Base-by-base conservation (phyloP, 2,113 vertebrate genomes). In the Takifugu flavidus region DNA sequence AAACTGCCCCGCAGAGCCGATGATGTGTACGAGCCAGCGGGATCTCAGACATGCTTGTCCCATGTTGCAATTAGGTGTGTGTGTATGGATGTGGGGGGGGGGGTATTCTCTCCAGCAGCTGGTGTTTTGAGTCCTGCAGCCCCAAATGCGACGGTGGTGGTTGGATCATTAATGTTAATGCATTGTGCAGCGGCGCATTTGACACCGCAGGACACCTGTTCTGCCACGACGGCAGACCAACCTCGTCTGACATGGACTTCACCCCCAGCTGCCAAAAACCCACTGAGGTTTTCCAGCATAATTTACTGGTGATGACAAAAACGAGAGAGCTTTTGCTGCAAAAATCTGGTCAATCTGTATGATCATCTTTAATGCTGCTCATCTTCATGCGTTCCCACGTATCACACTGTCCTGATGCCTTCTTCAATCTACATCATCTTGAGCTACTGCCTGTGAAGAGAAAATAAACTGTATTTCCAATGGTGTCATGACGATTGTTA, bases 121-220 rank as follows among this genome's bases (percentile, higher is more conserved):
- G 70, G 15, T 49, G 20, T 44, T 28, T 49, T 47, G 44, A 15
- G 58, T 6, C 29, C 49, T 65, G 60, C 34, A 29, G 42, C 25
- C 50, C 20, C 28, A 43, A 54, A 26, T 25, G 51, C 27, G 54
- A 46, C 27, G 25, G 26, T 42, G 52, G 43, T 34, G 12, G 42
- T 39, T 0, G 4, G 12, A 49, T n/a, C 25, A 25, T 29, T 59
- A 52, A 59, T 59, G 59, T 51, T 63, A 63, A 65, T 51, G 34
- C 47, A 13, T 55, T 29, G 66, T 60, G 61, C 64, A 58, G 54
- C 25, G 28, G 39, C 47, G 26, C 58, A 34, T 67, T 72, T 46
- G 61, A 74, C 67, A 79, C 51, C 69, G 51, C 44, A 4, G 6
- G 31, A 44, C 60, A 68, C 63, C 56, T 75, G 71, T 70, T n/a